phyloP scores from a whole-genome alignment of 2,113 vertebrate genomes.

The Thymallus thymallus region DNA sequence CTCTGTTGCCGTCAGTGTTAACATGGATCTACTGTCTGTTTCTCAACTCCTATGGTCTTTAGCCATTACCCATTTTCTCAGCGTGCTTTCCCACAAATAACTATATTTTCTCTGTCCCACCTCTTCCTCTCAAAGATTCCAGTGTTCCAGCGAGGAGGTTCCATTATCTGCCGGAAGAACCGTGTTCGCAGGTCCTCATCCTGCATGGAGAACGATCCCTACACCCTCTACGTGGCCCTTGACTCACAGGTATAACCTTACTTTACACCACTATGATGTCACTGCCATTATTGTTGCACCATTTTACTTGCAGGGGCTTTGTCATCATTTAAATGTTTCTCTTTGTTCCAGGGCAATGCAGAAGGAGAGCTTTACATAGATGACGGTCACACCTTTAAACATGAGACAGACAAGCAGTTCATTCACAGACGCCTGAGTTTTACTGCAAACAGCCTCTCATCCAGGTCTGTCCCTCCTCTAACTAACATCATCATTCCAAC shows the following conservation, averaged over 20 bases:
- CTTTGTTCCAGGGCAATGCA: conserved; percentile 63
- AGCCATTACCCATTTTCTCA: too few species aligned
- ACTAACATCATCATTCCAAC: not conserved
- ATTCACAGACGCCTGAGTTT: conserved; percentile 70
- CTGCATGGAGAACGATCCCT: conserved; percentile 77
- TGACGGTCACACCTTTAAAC: conserved; percentile 76
- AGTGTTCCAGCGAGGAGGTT: conserved; percentile 78
- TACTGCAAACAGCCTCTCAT: conserved; percentile 60
- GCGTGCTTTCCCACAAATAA: too few species aligned
- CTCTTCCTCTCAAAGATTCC: conserved; percentile 66
- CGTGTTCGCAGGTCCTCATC: conserved; percentile 75
- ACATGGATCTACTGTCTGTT: not conserved
- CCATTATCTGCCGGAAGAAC: conserved; percentile 75
- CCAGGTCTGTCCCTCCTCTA: conserved; percentile 61
- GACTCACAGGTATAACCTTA: conserved; percentile 63
- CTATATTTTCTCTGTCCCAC: not conserved
- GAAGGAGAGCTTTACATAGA: conserved; percentile 78
- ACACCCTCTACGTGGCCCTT: conserved; percentile 77
- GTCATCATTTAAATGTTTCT: too few species aligned
- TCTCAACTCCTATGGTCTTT: not conserved
- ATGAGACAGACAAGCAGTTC: conserved; percentile 63
- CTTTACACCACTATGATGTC: not conserved
- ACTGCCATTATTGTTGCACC: not conserved
- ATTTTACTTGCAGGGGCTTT: too few species aligned
- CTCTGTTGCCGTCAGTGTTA: not conserved